Evolutionary conservation across 2,888 invertebrate species (phyloP).

Genomic region (Toxonevra muliebris): DNA sequence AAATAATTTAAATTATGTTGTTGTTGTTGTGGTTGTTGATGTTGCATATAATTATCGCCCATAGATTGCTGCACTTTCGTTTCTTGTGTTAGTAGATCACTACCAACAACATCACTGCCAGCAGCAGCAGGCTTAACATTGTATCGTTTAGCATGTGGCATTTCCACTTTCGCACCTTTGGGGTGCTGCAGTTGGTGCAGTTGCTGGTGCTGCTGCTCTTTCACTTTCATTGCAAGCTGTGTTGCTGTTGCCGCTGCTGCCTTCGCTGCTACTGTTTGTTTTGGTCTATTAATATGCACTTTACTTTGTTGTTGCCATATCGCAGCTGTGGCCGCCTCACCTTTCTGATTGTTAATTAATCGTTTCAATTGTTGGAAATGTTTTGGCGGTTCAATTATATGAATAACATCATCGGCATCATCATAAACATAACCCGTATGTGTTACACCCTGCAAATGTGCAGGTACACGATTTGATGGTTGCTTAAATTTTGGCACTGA

Average conservation of each 20-base stretch:
- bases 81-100: conserved; percentile 46
- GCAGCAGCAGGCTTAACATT: background rate
- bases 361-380: conserved; percentile 54
- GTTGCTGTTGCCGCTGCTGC: background rate
- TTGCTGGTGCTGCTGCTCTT: background rate
- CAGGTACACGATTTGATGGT: conserved; percentile 47
- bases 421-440: conserved; percentile 50
- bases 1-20: background rate
- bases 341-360: conserved; percentile 36
- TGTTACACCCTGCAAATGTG: conserved; percentile 50
- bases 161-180: background rate
- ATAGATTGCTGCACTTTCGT: conserved; percentile 36
- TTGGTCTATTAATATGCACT: background rate
- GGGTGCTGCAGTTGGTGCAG: background rate
- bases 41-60: background rate
- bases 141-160: background rate
- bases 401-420: conserved; percentile 57
- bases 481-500: conserved; percentile 47
- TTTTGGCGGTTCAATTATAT: conserved; percentile 58
- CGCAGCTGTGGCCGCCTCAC: background rate
- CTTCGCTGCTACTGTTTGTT: conserved; percentile 11
- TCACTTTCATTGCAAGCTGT: conserved; percentile 29
- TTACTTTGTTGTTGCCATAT: background rate
- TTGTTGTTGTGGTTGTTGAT: background rate
- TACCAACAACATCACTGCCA: conserved; percentile 6